A percentile compares a stretch with the other conserved stretches of the same genome.
Conservation (phyloP, 2,888 invertebrate genomes). For the Spodoptera picta region DNA sequence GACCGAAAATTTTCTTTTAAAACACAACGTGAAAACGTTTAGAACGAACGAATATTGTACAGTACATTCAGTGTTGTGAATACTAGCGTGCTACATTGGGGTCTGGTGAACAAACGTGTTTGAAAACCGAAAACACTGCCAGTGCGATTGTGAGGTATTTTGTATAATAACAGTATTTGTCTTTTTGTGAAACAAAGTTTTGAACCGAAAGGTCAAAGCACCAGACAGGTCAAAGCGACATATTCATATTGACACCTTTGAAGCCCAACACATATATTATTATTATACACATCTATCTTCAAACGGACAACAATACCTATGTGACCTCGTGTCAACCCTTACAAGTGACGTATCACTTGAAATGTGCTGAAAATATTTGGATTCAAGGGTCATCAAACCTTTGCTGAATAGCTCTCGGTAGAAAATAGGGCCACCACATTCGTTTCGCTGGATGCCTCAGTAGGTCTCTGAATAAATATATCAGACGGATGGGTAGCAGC, state of each 20-base stretch:
- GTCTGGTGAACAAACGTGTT: slow-evolving; percentile 35
- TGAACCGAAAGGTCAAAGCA: slow-evolving; percentile 14
- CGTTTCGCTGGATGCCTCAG: slow-evolving; percentile 45
- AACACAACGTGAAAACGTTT: slow-evolving; percentile 30
- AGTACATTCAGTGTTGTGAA: slow-evolving; percentile 13
- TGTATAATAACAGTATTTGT: slow-evolving; percentile 42
- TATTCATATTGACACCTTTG: slow-evolving; percentile 15
- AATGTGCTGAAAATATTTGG: slow-evolving; percentile 44
- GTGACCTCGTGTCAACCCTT: slow-evolving; percentile 45
- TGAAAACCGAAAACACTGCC: slow-evolving; percentile 30
- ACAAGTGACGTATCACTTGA: slow-evolving; percentile 44
- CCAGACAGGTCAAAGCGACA: slow-evolving; percentile 18
- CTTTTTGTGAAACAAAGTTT: slow-evolving; percentile 10
- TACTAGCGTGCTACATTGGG: slow-evolving; percentile 35
- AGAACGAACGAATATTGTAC: slow-evolving; percentile 8
- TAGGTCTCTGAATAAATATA: slow-evolving; percentile 41
- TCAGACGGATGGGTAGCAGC: slow-evolving; percentile 42
- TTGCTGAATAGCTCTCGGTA: slow-evolving; percentile 42
- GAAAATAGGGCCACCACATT: slow-evolving; percentile 44
- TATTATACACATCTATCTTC: slow-evolving; percentile 36
- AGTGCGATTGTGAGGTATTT: slow-evolving; percentile 37
- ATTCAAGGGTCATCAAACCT: slow-evolving; percentile 45
- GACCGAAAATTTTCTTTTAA: slow-evolving; percentile 21
- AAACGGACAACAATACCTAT: slow-evolving; percentile 35
- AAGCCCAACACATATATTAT: slow-evolving; percentile 28